Evolutionary conservation across 2,888 invertebrate genomes (phyloP), one percentile per base, ranked within the genome.

Genomic region (Caenorhabditis sp.): DNA sequence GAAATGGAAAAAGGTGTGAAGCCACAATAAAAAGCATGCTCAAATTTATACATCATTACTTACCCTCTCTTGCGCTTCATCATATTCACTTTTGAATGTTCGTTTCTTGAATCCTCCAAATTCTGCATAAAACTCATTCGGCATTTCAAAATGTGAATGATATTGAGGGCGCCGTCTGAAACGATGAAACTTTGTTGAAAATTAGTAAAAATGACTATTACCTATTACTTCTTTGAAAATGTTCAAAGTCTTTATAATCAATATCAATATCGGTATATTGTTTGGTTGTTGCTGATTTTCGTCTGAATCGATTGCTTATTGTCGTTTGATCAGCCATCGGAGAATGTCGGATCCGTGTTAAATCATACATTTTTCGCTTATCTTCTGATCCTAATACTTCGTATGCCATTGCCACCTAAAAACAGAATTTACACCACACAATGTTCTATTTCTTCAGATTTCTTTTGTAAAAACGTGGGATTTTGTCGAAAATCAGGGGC

Each of bases 251-350:
- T 66, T 84, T 85, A 67, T 83, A 85, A 54, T 86, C 86, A 50
- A 85, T 84, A 59, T 86, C 85, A 56, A 85, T 69, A 63, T 85
- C 85, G 8, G 85, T 85, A 63, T 84, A 85, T 61, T 80, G 72
- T 63, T 76, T 80, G 1, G 27, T n/a, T 21, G 63, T 12, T 20
- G 68, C 21, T 21, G 69, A 27, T 56, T 67, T 20, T 4, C 62
- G 53, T 14, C 64, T 54, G 23, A 63, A 66, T 25, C 70, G 67
- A 38, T 69, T 67, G 31, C 66, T 62, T 5, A 52, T 52, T 3
- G 21, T 21, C 26, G 17, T 25, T 61, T 25, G 43, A 50, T 31
- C 57, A 26, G 67, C 59, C 66, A 69, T 67, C 12, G 72, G 72
- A 5, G 68, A 63, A 2, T 67, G 36, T 27, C 67, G 57, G 20